Evolutionary conservation across 1,140 invertebrate species (phyloP).

Genomic region (Ruditapes philippinarum): DNA sequence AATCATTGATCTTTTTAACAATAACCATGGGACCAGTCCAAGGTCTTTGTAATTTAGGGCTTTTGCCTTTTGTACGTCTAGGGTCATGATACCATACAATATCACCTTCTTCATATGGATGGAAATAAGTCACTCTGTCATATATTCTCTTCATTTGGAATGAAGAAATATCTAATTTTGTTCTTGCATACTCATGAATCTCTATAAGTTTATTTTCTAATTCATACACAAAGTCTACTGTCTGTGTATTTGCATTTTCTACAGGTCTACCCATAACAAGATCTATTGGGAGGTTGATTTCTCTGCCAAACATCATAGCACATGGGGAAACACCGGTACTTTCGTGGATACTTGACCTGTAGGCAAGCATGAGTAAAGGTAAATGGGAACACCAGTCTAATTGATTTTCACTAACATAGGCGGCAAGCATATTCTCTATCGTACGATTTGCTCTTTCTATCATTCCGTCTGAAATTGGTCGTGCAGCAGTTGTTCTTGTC

Average conservation of each 20-base stretch:
- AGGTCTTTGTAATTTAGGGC: constrained; percentile 7
- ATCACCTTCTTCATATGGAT: not conserved
- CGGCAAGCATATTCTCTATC: constrained; percentile 8
- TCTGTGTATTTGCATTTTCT: too few species aligned
- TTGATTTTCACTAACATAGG: not conserved
- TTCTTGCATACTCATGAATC: constrained; percentile 11
- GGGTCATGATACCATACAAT: too few species aligned
- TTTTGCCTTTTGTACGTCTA: not conserved
- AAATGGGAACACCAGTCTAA: not conserved
- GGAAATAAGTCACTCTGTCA: not conserved
- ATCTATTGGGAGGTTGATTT: too few species aligned
- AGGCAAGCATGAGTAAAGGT: constrained; percentile 39
- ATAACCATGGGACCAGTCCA: constrained; percentile 38
- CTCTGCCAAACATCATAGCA: constrained; percentile 42
- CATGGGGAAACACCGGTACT: constrained; percentile 58
- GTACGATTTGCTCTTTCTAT: constrained; percentile 25
- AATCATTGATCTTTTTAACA: too few species aligned
- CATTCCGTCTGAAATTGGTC: not conserved
- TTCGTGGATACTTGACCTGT: constrained; percentile 47
- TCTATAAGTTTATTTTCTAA: not conserved
- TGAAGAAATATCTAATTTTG: too few species aligned
- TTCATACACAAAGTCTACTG: not conserved
- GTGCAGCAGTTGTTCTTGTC: not conserved
- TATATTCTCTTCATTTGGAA: too few species aligned
- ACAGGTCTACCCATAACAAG: not conserved